A percentile compares a stretch with the other conserved stretches of the same genome.
These are phyloP conservation scores for Invenusta paracnida DNA, from an alignment of 2,888 invertebrate genomes.

Conservation along the genomic window DNA sequence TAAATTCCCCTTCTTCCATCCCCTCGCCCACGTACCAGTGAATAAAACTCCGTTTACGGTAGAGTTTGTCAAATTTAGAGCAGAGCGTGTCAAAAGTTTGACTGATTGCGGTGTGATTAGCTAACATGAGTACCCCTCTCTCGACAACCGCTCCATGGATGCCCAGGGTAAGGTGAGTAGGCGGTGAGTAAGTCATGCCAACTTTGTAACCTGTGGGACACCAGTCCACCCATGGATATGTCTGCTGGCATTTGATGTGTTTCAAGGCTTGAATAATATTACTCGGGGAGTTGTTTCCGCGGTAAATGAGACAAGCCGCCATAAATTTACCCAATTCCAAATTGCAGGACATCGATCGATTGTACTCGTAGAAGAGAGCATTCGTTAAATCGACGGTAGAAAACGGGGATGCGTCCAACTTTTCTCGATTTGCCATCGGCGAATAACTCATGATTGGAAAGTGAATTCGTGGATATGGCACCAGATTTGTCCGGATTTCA, in stretches of 20 bases:
- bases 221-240: conserved; percentile 50
- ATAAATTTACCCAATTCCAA: neutral
- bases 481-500: conserved; percentile 39
- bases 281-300: conserved; percentile 48
- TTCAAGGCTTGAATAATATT: conserved; percentile 56
- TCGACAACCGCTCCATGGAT: neutral
- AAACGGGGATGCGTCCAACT: neutral
- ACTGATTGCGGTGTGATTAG: conserved; percentile 27
- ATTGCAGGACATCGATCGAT: neutral
- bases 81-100: neutral
- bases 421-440: conserved; percentile 26
- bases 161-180: conserved; percentile 75
- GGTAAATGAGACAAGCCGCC: conserved; percentile 37
- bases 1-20: conserved; percentile 38
- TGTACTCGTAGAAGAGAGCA: neutral
- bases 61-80: conserved; percentile 30
- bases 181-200: conserved; percentile 74
- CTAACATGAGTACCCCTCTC: neutral
- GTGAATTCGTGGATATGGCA: conserved; percentile 41
- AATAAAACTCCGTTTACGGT: conserved; percentile 27
- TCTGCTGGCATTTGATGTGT: conserved; percentile 52
- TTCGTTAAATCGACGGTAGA: neutral
- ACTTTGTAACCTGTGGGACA: conserved; percentile 66
- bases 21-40: conserved; percentile 40
- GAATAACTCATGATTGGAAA: conserved; percentile 41